Base-by-base conservation (phyloP, 2,797 vertebrate species). In the Ispidina picta region DNA sequence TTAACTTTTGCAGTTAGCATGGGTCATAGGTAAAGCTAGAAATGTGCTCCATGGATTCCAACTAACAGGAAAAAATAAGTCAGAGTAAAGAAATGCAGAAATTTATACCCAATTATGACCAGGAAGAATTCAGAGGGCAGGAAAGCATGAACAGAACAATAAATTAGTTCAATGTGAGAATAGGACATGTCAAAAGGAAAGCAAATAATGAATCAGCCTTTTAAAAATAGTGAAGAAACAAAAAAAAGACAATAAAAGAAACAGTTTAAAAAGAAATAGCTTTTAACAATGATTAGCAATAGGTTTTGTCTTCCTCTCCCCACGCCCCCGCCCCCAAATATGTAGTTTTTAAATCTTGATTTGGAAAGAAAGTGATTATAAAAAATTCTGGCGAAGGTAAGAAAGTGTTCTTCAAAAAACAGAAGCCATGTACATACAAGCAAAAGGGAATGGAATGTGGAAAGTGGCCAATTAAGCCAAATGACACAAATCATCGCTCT, bases 141-240 rank as follows among this genome's bases (percentile, higher is more conserved):
- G 21, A 89, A 83, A 51, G 29, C 26, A 49, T 48, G 13, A 68
- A 10, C 6, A 15, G 56, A 80, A 78, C 59, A 62, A 75, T 58
- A 82, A 87, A 86, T 56, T 37, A 91, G 51, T 59, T 81, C 10
- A 51, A 55, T 78, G 28, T 54, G 37, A 91, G 80, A 79, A 71
- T 82, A 64, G 29, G 49, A n/a, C 17, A 48, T 31, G 41, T 35
- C 4, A 68, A 88, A 94, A 96, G 51, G 12, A 73, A 94, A 93
- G 9, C 13, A 88, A 37, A 68, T 16, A 63, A 78, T 86, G 76
- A 86, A 92, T 83, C 20, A 58, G 22, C 33, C 18, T 71, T 82
- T 78, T 33, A 86, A 83, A 93, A 80, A 39, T 44, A 44, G 28
- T 25, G 65, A 72, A 76, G 22, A 81, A 87, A 85, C 83, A 60